These are phyloP conservation scores for Lasioglossum pauxillum DNA, from an alignment of 2,888 invertebrate genomes.

Conservation along the genomic window DNA sequence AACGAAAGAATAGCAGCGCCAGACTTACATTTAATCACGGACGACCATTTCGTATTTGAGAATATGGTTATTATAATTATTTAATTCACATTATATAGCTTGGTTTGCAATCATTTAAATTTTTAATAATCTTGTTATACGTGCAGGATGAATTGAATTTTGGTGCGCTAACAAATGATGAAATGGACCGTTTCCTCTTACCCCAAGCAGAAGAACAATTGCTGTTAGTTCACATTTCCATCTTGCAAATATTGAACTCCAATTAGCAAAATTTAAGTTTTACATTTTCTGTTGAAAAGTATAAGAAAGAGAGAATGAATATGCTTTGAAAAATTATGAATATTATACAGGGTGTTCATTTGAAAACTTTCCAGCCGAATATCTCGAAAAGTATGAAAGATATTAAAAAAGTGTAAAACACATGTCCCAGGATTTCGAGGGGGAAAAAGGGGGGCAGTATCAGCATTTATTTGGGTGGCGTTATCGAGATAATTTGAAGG, in stretches of 20 bases:
- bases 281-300: neutral
- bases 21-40: conserved; percentile 30
- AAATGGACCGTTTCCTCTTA: conserved; percentile 49
- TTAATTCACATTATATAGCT: neutral
- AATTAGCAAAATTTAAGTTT: neutral
- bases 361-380: no score
- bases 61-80: conserved; percentile 13
- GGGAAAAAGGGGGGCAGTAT: no score
- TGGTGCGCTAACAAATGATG: conserved; percentile 51
- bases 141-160: conserved; percentile 53
- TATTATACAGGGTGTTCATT: no score
- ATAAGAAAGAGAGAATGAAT: neutral
- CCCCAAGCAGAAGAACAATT: neutral
- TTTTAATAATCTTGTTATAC: neutral
- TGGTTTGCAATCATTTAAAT: neutral
- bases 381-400: no score
- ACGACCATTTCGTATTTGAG: conserved; percentile 10
- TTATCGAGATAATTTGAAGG: no score
- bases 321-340: neutral
- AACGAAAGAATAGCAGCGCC: neutral
- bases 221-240: conserved; percentile 43
- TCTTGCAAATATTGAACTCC: neutral
- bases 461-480: no score
- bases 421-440: no score
- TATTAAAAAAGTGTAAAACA: no score